Percentiles rank a stretch among this genome's conserved stretches.
These are phyloP conservation scores for Muntiacus muntjak DNA, from an alignment of 2,113 vertebrate species.

Conservation along the genomic window DNA sequence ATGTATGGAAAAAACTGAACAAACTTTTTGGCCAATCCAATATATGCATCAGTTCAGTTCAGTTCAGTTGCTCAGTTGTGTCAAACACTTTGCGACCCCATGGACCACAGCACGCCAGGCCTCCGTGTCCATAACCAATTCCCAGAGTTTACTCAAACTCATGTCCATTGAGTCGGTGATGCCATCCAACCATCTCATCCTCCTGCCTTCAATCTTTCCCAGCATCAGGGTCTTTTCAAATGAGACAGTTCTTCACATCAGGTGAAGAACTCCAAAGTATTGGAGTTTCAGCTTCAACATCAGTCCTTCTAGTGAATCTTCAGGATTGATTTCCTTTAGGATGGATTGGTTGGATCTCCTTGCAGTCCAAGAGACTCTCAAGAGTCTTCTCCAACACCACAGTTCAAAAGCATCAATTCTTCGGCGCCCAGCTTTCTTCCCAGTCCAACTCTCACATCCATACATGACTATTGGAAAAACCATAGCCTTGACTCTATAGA, in stretches of 20 bases:
- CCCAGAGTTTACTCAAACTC: neutral
- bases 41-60: neutral
- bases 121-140: neutral
- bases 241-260: neutral
- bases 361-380: neutral
- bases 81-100: neutral
- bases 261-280: neutral
- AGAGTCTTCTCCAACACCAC: neutral
- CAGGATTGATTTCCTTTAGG: neutral
- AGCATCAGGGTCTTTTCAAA: neutral
- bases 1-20: neutral
- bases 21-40: neutral
- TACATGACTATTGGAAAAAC: neutral
- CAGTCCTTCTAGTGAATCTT: neutral
- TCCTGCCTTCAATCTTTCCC: neutral
- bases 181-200: neutral
- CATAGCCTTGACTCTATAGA: neutral
- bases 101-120: neutral
- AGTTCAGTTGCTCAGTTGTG: neutral
- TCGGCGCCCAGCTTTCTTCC: neutral
- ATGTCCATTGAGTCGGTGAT: neutral
- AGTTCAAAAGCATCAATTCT: neutral
- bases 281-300: neutral
- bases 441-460: neutral
- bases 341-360: neutral